Evolutionary conservation across 2,797 vertebrate species (phyloP), one percentile per base, ranked within the genome.

Genomic region (Pangasius sanitwongsei): DNA sequence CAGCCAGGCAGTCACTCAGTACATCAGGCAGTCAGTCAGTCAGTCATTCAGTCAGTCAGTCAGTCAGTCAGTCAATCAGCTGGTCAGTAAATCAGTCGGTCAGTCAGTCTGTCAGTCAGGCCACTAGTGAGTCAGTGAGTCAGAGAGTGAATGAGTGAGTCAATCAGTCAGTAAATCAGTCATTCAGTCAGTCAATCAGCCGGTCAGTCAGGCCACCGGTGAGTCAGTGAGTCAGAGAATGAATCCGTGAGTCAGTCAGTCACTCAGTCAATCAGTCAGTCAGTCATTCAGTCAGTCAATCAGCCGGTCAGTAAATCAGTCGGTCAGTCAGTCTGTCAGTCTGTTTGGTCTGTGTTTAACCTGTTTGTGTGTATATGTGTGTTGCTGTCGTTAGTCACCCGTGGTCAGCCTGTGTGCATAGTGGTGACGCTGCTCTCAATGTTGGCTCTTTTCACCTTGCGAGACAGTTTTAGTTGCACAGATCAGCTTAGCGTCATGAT

Each of bases 401-500:
- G 8, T 70, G 11, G 13, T 70, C 41, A 63, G 50, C 37, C 31
- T 48, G 18, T 78, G 83, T 55, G 44, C 53, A 55, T 41, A 78
- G 70, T 25, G 74, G n/a, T 67, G 16, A 75, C 4, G 44, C 20
- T 55, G 9, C 20, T 34, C 34, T 50, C n/a, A 37, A 15, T 53
- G 23, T 69, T 23, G 9, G 31, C 70, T 84, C 57, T n/a, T 74
- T 84, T 53, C 15, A 55, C 41, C 20, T 63, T n/a, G 37, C 7
- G 13, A 48, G 41, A 31, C 4, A 0, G 7, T 65, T 72, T 74
- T 6, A 34, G 65, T 25, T 72, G 59, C 31, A 16, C 5, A 28
- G 59, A 41, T 78, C 74, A 75, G 69, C 74, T 84, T 65, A 78
- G 70, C 41, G 20, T 28, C 59, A 67, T 85, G 25, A 67, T 48